Base-by-base conservation (phyloP, 2,113 vertebrate species). In the Canis aureus region DNA sequence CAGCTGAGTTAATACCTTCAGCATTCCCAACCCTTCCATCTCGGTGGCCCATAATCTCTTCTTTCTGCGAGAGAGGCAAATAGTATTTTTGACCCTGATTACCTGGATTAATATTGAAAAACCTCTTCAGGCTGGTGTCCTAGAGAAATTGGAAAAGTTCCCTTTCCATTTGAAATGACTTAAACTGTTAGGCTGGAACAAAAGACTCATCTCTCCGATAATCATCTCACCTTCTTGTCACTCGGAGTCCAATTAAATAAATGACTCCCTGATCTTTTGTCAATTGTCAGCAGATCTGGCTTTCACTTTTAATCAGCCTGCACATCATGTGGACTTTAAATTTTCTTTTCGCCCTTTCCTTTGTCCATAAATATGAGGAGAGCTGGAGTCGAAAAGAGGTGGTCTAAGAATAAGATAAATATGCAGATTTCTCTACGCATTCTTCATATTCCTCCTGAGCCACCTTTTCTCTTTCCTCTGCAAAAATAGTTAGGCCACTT, bases 231-330 rank as follows among this genome's bases (percentile, higher is more conserved):
- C 27, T 94, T 80, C 86, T 87, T 94, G 25, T 97, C 96, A 94
- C 94, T 97, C 62, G 3, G 89, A 98, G 92, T 97, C 83, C 49
- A 91, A 60, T 98, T 98, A 97, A 97, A 80, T 43, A 93, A 97
- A 96, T 15, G 90, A 97, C 10, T 38, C 35, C 62, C 88, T 94
- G 95, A 27, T 29, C 23, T 83, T 92, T 86, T 89, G 78, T 90
- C 97, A 95, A 81, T 96, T 98, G 97, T 87, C 64, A 87, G 93
- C 38, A 97, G 96, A 97, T 83, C 64, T 96, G 78, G 74, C n/a
- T 95, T 76, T 96, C 49, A 64, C 95, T 96, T 88, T 80, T 97
- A 92, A 96, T 98, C 98, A 92, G 95, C 71, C 35, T 88, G 57
- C 92, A 29, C 32, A 89, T 96, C 93, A n/a, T 74, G 74, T 84